phyloP scores from a whole-genome alignment of 1,140 invertebrate genomes.

The Globodera ellingtonae region DNA sequence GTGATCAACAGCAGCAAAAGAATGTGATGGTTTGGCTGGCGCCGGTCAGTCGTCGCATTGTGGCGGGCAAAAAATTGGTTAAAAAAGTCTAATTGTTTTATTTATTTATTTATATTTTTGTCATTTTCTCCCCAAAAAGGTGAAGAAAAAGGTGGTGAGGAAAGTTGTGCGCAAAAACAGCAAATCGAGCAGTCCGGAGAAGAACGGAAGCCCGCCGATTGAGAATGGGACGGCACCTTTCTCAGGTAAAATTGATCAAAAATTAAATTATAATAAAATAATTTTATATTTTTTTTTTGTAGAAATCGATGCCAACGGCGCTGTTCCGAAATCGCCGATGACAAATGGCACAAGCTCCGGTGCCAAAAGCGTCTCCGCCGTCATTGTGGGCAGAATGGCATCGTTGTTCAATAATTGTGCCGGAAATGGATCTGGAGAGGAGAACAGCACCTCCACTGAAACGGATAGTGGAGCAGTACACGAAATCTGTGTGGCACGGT shows the following conservation, averaged over 20 bases:
- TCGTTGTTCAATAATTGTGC: neutral
- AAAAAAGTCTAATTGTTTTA: neutral
- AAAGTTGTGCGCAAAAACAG: slow-evolving; percentile 10
- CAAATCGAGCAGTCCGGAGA: neutral
- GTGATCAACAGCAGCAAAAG: neutral
- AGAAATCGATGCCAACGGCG: neutral
- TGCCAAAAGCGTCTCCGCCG: neutral
- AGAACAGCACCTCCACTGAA: neutral
- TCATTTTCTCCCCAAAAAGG: neutral
- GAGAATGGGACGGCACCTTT: neutral
- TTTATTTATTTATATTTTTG: neutral
- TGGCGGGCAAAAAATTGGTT: neutral
- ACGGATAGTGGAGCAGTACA: neutral
- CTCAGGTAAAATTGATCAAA: too few relatives aligned
- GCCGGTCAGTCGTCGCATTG: neutral
- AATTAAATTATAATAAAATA: too few relatives aligned
- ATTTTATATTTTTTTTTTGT: too few relatives aligned
- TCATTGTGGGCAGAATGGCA: neutral
- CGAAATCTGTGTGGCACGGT: neutral
- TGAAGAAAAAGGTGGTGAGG: slow-evolving; percentile 1
- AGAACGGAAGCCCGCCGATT: neutral
- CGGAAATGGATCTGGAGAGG: neutral
- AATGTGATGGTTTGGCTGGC: slow-evolving; percentile 9
- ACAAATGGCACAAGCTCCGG: neutral
- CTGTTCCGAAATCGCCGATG: neutral